Evolutionary conservation across 2,888 invertebrate species (phyloP).

Genomic region (Teleiodes luculella): DNA sequence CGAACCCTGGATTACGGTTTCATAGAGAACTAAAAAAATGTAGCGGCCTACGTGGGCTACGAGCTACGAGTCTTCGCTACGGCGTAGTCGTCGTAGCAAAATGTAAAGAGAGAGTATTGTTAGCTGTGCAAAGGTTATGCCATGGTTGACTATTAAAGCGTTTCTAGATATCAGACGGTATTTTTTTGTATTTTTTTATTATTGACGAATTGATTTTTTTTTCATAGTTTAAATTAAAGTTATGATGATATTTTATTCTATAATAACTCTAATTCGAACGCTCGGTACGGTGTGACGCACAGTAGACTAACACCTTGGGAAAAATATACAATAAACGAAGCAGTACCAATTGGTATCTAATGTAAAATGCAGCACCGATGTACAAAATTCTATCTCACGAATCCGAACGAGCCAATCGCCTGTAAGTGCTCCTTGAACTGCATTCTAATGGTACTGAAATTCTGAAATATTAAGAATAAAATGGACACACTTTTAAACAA

Average conservation of each 20-base stretch:
- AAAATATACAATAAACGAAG: constrained; percentile 23
- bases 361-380: constrained; percentile 25
- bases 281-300: constrained; percentile 11
- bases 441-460: background rate
- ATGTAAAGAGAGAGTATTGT: no score
- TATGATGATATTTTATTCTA: no score
- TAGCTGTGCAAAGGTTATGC: no score
- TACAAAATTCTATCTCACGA: constrained; percentile 8
- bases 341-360: constrained; percentile 19
- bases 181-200: no score
- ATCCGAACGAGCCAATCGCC: background rate
- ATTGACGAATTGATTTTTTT: no score
- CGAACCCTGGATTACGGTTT: no score
- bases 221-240: background rate
- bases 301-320: constrained; percentile 9
- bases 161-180: no score
- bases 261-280: no score
- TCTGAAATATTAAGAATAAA: background rate
- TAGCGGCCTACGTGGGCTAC: background rate
- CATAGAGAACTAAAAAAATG: no score
- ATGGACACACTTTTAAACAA: background rate
- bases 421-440: constrained; percentile 1
- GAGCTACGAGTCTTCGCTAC: background rate
- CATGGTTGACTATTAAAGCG: no score
- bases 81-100: background rate